These are phyloP conservation scores for Drosophila nr. perissopoda DNA, from an alignment of 2,888 invertebrate genomes.

Conservation along the genomic window DNA sequence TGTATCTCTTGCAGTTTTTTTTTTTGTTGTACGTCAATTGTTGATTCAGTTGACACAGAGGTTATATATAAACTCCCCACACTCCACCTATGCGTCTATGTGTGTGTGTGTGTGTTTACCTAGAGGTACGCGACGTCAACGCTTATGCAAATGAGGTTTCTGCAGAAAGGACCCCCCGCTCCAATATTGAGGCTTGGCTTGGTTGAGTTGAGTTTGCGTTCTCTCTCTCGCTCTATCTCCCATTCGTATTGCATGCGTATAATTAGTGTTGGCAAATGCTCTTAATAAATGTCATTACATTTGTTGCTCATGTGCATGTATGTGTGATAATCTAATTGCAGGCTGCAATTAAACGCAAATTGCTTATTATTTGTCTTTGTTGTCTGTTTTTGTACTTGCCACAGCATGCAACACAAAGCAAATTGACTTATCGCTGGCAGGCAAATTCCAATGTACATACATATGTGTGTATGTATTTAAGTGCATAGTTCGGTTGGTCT, in stretches of 20 bases:
- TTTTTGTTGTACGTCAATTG: conserved; percentile 2
- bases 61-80: background rate
- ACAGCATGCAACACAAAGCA: background rate
- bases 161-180: background rate
- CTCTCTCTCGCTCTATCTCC: background rate
- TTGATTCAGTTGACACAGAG: background rate
- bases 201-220: conserved; percentile 12
- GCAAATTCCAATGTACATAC: conserved; percentile 9
- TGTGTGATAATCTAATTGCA: conserved; percentile 41
- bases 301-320: conserved; percentile 7
- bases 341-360: conserved; percentile 29
- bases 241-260: conserved; percentile 8
- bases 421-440: conserved; percentile 25
- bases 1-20: conserved; percentile 2
- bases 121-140: conserved; percentile 6
- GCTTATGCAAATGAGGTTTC: conserved; percentile 10
- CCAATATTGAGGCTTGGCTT: conserved; percentile 14
- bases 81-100: background rate
- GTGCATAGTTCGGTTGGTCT: conserved; percentile 12
- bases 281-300: conserved; percentile 9
- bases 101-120: background rate
- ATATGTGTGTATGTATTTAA: background rate
- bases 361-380: conserved; percentile 5
- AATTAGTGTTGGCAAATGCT: conserved; percentile 19
- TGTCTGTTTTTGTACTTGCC: background rate